These are phyloP conservation scores for Chiloscyllium plagiosum DNA, from an alignment of 2,113 vertebrate species.

Conservation along the genomic window DNA sequence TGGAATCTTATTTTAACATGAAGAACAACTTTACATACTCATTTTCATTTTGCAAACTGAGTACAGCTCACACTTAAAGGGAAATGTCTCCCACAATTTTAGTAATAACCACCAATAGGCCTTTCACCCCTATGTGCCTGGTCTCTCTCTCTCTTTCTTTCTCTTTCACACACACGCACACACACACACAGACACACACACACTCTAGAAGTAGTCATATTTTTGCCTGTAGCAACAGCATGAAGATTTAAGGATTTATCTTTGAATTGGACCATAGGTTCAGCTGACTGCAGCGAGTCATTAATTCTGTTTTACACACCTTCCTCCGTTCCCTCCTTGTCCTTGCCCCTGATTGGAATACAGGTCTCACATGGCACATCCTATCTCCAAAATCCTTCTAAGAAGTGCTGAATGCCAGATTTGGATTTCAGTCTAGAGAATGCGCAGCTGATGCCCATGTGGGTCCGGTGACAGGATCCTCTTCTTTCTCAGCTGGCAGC, in stretches of 20 bases:
- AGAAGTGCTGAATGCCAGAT: slow-evolving; percentile 50
- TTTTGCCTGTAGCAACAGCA: not conserved
- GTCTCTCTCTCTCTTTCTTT: too few species aligned
- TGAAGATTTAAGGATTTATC: slow-evolving; percentile 30
- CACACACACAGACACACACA: not conserved
- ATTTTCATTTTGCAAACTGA: not conserved
- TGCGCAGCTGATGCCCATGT: slow-evolving; percentile 47
- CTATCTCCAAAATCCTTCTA: slow-evolving; percentile 63
- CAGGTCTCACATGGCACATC: slow-evolving; percentile 50
- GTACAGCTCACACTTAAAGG: not conserved
- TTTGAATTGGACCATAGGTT: slow-evolving; percentile 47
- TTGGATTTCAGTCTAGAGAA: slow-evolving; percentile 40
- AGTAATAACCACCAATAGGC: too few species aligned
- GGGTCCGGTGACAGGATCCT: slow-evolving; percentile 37
- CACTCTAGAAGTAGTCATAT: not conserved
- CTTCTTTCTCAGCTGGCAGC: not conserved
- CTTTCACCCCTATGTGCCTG: not conserved
- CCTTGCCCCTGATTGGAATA: slow-evolving; percentile 73
- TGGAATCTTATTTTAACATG: not conserved
- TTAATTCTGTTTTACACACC: slow-evolving; percentile 54
- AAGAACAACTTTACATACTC: not conserved
- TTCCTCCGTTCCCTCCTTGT: slow-evolving; percentile 51
- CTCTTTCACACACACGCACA: too few species aligned
- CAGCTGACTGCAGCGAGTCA: slow-evolving; percentile 71
- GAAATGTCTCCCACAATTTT: not conserved